Evolutionary conservation across 2,888 invertebrate genomes (phyloP).

Genomic region (Melanchra persicariae): DNA sequence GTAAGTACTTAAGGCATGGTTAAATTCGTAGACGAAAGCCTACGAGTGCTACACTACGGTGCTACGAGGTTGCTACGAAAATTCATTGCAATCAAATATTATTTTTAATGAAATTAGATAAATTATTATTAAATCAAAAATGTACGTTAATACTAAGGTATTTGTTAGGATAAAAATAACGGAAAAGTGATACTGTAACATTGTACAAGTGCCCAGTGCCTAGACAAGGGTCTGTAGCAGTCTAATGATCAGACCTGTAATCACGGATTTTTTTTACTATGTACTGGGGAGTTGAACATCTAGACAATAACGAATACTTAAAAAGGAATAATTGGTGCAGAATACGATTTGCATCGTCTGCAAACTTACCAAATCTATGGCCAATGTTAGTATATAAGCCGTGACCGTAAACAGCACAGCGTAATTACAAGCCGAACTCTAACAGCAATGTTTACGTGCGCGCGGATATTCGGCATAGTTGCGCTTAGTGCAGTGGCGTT

Average conservation of each 20-base stretch:
- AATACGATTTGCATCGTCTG: slow-evolving; percentile 38
- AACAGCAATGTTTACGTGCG: slow-evolving; percentile 79
- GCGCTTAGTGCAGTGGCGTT: slow-evolving; percentile 66
- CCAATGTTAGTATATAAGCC: slow-evolving; percentile 48
- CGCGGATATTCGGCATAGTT: slow-evolving; percentile 78
- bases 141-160: background rate
- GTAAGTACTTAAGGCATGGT: background rate
- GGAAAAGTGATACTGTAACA: background rate
- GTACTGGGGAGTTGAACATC: background rate
- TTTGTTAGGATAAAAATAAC: background rate
- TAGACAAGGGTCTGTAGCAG: too few species aligned
- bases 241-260: background rate
- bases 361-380: slow-evolving; percentile 44
- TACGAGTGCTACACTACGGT: slow-evolving; percentile 44
- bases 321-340: slow-evolving; percentile 9
- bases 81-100: background rate
- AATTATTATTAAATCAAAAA: background rate
- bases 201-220: background rate
- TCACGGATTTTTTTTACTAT: background rate
- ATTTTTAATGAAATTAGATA: background rate
- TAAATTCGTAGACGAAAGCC: slow-evolving; percentile 5
- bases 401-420: slow-evolving; percentile 70
- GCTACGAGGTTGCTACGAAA: slow-evolving; percentile 27
- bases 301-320: background rate
- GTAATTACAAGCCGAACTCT: slow-evolving; percentile 75